Conservation (phyloP, 2,113 vertebrate species). For the Garra rufa region DNA sequence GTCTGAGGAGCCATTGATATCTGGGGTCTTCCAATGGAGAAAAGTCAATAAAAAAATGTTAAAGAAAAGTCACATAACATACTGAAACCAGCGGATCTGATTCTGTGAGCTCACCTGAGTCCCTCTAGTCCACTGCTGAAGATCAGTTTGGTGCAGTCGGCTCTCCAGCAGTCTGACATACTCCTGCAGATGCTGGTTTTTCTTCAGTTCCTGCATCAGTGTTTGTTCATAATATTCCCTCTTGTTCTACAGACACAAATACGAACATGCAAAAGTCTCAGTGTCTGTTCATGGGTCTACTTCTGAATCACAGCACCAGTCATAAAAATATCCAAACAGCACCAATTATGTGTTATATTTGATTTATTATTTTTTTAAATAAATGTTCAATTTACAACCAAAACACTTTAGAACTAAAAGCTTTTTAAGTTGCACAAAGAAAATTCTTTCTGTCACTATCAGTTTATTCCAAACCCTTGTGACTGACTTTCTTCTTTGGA, state of each 20-base stretch:
- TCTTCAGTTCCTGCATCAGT: constrained; percentile 80
- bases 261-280: constrained; percentile 10
- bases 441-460: too few relatives aligned
- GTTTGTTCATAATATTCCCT: constrained; percentile 80
- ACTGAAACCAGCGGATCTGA: background rate
- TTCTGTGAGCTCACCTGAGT: constrained; percentile 62
- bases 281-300: background rate
- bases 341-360: too few relatives aligned
- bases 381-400: too few relatives aligned
- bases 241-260: constrained; percentile 69
- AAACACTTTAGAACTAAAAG: too few relatives aligned
- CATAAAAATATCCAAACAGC: background rate
- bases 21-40: constrained; percentile 12
- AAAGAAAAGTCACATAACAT: background rate
- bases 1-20: constrained; percentile 17
- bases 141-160: constrained; percentile 59
- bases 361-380: too few relatives aligned
- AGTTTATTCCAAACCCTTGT: too few relatives aligned
- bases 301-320: background rate
- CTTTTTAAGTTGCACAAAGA: too few relatives aligned
- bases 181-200: constrained; percentile 80
- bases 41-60: background rate
- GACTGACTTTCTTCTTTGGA: too few relatives aligned
- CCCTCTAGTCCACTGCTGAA: constrained; percentile 54
- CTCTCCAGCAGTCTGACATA: constrained; percentile 76